Base-by-base conservation (phyloP, 2,113 vertebrate species). In the Archilochus colubris region DNA sequence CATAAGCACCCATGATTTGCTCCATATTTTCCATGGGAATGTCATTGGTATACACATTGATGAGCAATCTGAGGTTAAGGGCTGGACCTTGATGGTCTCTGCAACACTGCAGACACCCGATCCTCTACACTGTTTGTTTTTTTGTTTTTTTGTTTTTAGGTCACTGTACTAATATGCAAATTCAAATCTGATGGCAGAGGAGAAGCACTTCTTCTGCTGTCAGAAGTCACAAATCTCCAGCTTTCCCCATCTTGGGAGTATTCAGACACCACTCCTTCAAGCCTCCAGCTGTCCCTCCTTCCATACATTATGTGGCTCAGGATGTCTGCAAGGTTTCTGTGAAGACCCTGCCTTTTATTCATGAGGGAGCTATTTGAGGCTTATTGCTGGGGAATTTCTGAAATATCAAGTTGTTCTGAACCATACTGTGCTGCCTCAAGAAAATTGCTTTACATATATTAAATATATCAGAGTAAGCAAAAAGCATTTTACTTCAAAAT, bases 361-460 rank as follows among this genome's bases (percentile, higher is more conserved):
- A 72, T 46, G 1, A 81, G 77, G 73, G 80, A 93, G 54, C 48
- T 86, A 88, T 93, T 75, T 86, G 88, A 78, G 50, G 50, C 44
- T 93, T 86, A 87, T 87, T 54, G 58, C 57, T 93, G 62, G n/a
- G 75, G 91, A 82, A 91, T 85, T 76, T 93, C 77, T 82, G 74
- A 91, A 95, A 91, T 91, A 91, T 33, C 86, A 92, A 73, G 55
- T 92, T 86, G 61, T 89, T 94, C 91, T 84, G 64, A 95, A 92
- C 88, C 78, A 75, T 72, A 68, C 61, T 82, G 57, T 61, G 46
- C 74, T 91, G 78, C 73, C 81, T 91, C 78, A 72, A 88, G 93
- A 86, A 96, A 94, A 93, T 66, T 94, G 62, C 74, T 91, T 94
- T 92, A 92, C 87, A 83, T 94, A 66, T 79, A 91, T 92, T 63